phyloP scores from a whole-genome alignment of 1,140 invertebrate species.

The Muscidifurax raptorellus region DNA sequence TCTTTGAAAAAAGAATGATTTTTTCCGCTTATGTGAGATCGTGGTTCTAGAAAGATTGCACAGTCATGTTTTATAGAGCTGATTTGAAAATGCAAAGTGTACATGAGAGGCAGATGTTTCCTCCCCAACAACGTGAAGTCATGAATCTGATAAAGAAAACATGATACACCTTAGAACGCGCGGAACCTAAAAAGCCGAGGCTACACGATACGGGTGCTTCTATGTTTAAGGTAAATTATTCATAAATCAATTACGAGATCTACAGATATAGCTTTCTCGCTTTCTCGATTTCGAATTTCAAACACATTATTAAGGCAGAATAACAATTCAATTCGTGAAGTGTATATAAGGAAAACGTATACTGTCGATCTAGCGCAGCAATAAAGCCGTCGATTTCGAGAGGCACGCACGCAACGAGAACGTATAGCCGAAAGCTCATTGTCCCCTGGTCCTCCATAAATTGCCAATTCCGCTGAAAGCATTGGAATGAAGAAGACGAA shows the following conservation, averaged over 20 bases:
- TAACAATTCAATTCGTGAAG: neutral
- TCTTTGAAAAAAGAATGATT: neutral
- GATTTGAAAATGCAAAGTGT: constrained; percentile 17
- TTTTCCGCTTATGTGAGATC: neutral
- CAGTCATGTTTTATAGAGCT: neutral
- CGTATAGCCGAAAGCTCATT: neutral
- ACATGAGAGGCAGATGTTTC: constrained; percentile 13
- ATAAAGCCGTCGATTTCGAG: neutral
- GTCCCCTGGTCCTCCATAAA: constrained; percentile 20
- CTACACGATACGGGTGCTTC: neutral
- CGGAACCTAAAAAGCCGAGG: neutral
- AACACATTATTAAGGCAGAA: neutral
- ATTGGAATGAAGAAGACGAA: constrained; percentile 25
- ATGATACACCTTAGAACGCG: constrained; percentile 2
- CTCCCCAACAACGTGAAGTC: neutral
- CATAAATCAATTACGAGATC: neutral
- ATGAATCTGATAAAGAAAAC: constrained; percentile 38
- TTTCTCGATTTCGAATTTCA: neutral
- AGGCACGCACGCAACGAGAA: neutral
- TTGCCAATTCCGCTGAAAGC: constrained; percentile 41
- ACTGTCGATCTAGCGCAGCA: neutral
- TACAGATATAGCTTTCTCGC: neutral
- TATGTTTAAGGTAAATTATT: neutral
- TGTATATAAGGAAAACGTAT: neutral
- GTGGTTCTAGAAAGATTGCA: neutral